These are phyloP conservation scores for Podotricha telesiphe DNA, from an alignment of 2,888 invertebrate genomes.

Conservation along the genomic window DNA sequence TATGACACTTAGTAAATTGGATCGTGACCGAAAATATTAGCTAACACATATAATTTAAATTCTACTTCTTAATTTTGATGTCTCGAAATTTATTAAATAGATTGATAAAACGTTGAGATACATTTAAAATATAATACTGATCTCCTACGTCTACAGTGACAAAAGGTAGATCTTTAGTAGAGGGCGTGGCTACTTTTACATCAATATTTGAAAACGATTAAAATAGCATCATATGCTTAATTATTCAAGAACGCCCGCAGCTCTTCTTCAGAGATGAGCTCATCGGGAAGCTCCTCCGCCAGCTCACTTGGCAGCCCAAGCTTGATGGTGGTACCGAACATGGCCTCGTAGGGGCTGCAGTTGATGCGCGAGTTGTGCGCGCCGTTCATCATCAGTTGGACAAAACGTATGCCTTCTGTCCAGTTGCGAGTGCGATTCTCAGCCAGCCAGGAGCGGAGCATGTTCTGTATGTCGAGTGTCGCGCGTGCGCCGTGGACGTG, in stretches of 20 bases:
- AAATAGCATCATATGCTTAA: constrained; percentile 25
- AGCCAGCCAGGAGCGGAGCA: constrained; percentile 58
- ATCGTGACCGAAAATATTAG: constrained; percentile 7
- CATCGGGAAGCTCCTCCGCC: constrained; percentile 17
- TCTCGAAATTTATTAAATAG: constrained; percentile 14
- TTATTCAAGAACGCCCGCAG: constrained; percentile 18
- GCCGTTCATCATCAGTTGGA: constrained; percentile 65
- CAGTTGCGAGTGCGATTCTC: constrained; percentile 56
- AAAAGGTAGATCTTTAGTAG: constrained; percentile 22
- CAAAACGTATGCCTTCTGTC: constrained; percentile 60
- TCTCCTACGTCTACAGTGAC: constrained; percentile 26
- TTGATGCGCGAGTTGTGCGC: constrained; percentile 57
- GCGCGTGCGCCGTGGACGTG: constrained; percentile 57
- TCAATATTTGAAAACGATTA: constrained; percentile 19
- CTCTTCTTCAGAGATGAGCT: constrained; percentile 12
- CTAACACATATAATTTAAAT: constrained; percentile 21
- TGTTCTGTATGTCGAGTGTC: constrained; percentile 61
- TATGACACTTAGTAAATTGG: constrained; percentile 17
- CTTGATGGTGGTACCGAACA: constrained; percentile 51
- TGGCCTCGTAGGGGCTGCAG: constrained; percentile 55
- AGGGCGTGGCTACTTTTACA: constrained; percentile 21
- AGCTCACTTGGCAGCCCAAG: constrained; percentile 18
- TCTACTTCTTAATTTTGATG: constrained; percentile 13
- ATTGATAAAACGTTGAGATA: constrained; percentile 16
- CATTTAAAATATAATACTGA: constrained; percentile 18